Percentiles rank a stretch among this genome's conserved stretches.
Conservation (phyloP, 23 tunicate species). For the Pegea sp. region DNA sequence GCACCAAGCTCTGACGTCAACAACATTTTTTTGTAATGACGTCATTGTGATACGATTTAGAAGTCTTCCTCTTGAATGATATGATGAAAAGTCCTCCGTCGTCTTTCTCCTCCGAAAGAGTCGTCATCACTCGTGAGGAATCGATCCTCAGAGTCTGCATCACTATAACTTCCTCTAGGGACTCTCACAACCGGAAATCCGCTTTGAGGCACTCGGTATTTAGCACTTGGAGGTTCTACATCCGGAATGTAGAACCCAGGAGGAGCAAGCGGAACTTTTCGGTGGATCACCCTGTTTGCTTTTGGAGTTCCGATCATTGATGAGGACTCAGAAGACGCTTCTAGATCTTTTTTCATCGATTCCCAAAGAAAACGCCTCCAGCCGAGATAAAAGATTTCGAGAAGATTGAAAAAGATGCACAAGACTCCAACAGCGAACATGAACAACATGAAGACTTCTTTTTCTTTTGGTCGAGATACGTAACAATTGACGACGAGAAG, state of each 20-base stretch:
- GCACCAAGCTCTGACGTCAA: too few species aligned
- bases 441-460: constrained; percentile 64
- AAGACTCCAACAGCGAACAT: constrained; percentile 64
- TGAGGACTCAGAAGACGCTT: neutral
- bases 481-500: constrained; percentile 56
- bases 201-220: constrained; percentile 39
- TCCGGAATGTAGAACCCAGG: constrained; percentile 82
- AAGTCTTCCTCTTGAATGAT: too few species aligned
- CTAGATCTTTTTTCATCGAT: neutral
- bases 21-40: too few species aligned
- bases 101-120: constrained; percentile 1
- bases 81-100: constrained; percentile 1
- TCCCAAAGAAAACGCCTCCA: constrained; percentile 21
- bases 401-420: constrained; percentile 35
- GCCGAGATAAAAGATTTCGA: constrained; percentile 42
- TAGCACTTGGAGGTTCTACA: constrained; percentile 47
- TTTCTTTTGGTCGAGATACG: constrained; percentile 79
- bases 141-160: constrained; percentile 32
- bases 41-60: too few species aligned
- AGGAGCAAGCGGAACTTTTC: constrained; percentile 14
- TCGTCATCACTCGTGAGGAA: constrained; percentile 26
- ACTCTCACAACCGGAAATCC: constrained; percentile 70
- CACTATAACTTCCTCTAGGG: constrained; percentile 49
- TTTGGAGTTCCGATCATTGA: neutral
- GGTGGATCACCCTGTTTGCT: constrained; percentile 11